These are phyloP conservation scores for Anoplopoma fimbria DNA, from an alignment of 2,113 vertebrate genomes.

Conservation along the genomic window DNA sequence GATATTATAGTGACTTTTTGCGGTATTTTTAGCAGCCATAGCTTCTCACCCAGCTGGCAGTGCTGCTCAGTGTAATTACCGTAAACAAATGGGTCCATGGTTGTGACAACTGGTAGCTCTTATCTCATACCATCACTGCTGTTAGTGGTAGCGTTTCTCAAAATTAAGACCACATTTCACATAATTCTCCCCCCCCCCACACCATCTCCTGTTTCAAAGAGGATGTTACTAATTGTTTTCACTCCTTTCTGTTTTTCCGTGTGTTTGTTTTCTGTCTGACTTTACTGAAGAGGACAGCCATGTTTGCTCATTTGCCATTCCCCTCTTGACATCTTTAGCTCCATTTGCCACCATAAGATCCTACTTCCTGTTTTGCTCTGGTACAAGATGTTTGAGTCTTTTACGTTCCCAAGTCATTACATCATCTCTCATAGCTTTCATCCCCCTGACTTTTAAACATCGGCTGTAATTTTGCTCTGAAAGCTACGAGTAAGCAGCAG, in stretches of 20 bases:
- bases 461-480: conserved; percentile 43
- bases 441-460: conserved; percentile 30
- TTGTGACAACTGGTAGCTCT: conserved; percentile 50
- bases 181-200: background rate
- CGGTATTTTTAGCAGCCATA: background rate
- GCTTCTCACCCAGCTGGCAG: conserved; percentile 30
- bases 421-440: conserved; percentile 16
- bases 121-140: conserved; percentile 40
- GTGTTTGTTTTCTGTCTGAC: conserved; percentile 40
- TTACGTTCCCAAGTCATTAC: conserved; percentile 1
- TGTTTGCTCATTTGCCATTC: conserved; percentile 42
- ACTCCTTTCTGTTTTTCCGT: conserved; percentile 16
- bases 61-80: conserved; percentile 27
- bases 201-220: no score
- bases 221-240: no score
- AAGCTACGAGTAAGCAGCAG: conserved; percentile 30
- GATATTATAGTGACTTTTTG: conserved; percentile 8
- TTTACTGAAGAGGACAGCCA: conserved; percentile 29
- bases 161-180: conserved; percentile 59
- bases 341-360: background rate
- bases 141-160: conserved; percentile 23
- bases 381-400: background rate
- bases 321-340: conserved; percentile 28
- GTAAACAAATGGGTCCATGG: conserved; percentile 49
- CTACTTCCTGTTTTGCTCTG: conserved; percentile 16